Evolutionary conservation across 2,888 invertebrate genomes (phyloP).

Genomic region (Orgyia antiqua): DNA sequence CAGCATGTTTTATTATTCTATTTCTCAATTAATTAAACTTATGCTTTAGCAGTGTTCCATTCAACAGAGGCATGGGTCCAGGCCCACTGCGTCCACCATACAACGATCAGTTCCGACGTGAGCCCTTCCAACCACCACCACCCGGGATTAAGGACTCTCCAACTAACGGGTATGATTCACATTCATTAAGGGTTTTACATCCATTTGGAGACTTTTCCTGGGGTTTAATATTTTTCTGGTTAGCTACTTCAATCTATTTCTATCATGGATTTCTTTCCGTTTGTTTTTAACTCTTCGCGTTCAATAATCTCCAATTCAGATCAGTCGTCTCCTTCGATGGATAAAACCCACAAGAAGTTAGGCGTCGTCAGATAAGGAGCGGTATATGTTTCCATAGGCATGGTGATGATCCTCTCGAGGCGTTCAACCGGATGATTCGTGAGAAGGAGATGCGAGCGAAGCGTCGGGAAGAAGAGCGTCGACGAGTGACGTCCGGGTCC

Average conservation of each 20-base stretch:
- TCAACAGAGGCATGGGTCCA: conserved; percentile 41
- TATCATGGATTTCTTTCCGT: conserved; percentile 7
- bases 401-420: conserved; percentile 91
- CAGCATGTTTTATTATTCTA: too few relatives aligned
- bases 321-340: conserved; percentile 25
- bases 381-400: conserved; percentile 72
- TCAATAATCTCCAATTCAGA: background rate
- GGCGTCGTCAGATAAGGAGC: conserved; percentile 14
- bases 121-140: conserved; percentile 76
- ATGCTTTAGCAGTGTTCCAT: conserved; percentile 41
- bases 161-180: conserved; percentile 55
- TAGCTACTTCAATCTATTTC: conserved; percentile 10
- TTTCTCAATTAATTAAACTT: too few relatives aligned
- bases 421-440: conserved; percentile 90
- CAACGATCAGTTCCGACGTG: conserved; percentile 46
- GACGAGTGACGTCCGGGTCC: conserved; percentile 68
- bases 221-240: conserved; percentile 9
- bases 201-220: conserved; percentile 21
- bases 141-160: conserved; percentile 78
- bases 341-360: conserved; percentile 13
- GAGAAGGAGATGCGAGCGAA: conserved; percentile 88
- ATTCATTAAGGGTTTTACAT: conserved; percentile 17
- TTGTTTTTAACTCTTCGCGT: conserved; percentile 2
- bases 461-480: conserved; percentile 79
- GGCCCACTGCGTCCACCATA: conserved; percentile 33